Percentiles rank a stretch among this genome's conserved stretches.
These are phyloP conservation scores for Xiphias gladius DNA, from an alignment of 2,113 vertebrate genomes.

Conservation along the genomic window DNA sequence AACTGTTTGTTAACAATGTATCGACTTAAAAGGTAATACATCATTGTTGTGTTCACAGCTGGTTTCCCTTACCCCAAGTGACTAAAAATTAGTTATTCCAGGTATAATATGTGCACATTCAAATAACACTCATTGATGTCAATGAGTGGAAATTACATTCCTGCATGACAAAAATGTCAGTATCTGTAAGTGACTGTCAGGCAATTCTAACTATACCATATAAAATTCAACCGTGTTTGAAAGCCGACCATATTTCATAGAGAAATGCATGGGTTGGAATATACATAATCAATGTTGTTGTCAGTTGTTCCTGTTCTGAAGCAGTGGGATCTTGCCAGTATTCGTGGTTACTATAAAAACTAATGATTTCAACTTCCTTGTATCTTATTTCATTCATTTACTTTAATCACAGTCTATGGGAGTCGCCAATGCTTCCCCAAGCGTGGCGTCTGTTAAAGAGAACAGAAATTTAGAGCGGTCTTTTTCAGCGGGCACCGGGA, in stretches of 20 bases:
- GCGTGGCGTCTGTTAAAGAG: conserved; percentile 71
- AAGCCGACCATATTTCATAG: conserved; percentile 68
- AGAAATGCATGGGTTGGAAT: conserved; percentile 52
- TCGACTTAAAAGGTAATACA: background rate
- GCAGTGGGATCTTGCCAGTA: conserved; percentile 61
- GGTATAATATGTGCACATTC: conserved; percentile 11
- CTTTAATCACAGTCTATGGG: conserved; percentile 82
- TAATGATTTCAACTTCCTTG: conserved; percentile 84
- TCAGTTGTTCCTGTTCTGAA: conserved; percentile 61
- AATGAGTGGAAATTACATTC: conserved; percentile 47
- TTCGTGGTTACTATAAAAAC: conserved; percentile 81
- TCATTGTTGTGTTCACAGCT: background rate
- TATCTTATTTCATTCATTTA: conserved; percentile 84
- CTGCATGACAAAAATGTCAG: conserved; percentile 53
- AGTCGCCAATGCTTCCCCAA: conserved; percentile 77
- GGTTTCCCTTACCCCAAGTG: background rate
- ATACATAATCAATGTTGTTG: conserved; percentile 71
- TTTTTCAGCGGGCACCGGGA: conserved; percentile 63
- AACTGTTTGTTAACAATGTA: background rate
- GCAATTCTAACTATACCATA: conserved; percentile 51
- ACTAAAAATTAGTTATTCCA: background rate
- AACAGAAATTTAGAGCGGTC: conserved; percentile 61
- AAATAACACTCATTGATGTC: conserved; percentile 6
- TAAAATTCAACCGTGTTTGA: conserved; percentile 66
- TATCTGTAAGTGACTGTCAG: conserved; percentile 61